Evolutionary conservation across 1,140 invertebrate genomes (phyloP).

Genomic region (Drosophila sp.): DNA sequence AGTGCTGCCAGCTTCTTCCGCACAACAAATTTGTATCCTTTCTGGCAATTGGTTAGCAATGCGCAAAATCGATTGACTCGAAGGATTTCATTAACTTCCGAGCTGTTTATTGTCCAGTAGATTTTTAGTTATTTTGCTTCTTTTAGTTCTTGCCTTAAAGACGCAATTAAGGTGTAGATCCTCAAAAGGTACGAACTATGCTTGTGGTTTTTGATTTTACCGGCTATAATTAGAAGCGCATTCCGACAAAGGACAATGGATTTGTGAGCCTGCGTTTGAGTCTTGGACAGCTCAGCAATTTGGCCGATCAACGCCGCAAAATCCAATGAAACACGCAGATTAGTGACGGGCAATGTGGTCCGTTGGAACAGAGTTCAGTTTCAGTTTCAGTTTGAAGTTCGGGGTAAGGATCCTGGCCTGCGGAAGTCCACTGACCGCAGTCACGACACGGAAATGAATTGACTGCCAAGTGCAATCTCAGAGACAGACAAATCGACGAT

Average conservation of each 20-base stretch:
- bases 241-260: conserved; percentile 56
- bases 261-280: conserved; percentile 10
- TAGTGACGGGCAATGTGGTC: conserved; percentile 44
- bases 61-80: conserved; percentile 69
- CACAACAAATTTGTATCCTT: conserved; percentile 39
- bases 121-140: conserved; percentile 7
- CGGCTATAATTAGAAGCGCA: conserved; percentile 45
- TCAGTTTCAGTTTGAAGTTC: neutral
- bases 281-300: conserved; percentile 65
- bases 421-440: conserved; percentile 75
- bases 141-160: conserved; percentile 10
- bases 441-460: conserved; percentile 70
- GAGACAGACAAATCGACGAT: conserved; percentile 9
- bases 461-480: conserved; percentile 67
- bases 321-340: conserved; percentile 50
- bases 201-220: conserved; percentile 52
- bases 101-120: conserved; percentile 41
- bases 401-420: neutral
- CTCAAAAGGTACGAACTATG: conserved; percentile 53
- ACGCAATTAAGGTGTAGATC: conserved; percentile 79
- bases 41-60: conserved; percentile 69
- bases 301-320: conserved; percentile 56
- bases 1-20: neutral
- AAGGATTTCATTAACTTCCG: conserved; percentile 63
- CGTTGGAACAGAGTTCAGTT: neutral